Evolutionary conservation across 2,888 invertebrate genomes (phyloP).

Genomic region (Chrysolina americana): DNA sequence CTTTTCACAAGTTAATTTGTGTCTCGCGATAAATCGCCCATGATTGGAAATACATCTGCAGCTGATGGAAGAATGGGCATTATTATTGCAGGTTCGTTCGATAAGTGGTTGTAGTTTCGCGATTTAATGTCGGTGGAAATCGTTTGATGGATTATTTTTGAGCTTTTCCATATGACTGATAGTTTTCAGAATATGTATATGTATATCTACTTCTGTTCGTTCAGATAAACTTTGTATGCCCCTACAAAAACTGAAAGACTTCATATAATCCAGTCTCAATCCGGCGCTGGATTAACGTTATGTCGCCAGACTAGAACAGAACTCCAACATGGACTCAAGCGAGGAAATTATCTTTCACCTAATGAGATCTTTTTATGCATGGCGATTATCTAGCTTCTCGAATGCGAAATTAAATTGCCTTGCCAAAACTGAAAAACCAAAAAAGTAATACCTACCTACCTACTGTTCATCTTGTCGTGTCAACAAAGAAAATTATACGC

Average conservation of each 20-base stretch:
- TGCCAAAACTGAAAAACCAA: conserved; percentile 13
- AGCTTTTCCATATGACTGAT: too few species aligned
- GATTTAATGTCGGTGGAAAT: neutral
- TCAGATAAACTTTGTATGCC: too few species aligned
- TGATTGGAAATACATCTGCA: conserved; percentile 1
- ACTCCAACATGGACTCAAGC: conserved; percentile 7
- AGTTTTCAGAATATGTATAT: too few species aligned
- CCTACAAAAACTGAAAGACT: too few species aligned
- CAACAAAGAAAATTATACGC: conserved; percentile 16
- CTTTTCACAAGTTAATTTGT: conserved; percentile 9
- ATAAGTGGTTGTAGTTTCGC: neutral
- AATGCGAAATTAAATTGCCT: conserved; percentile 18
- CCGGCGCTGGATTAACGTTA: neutral
- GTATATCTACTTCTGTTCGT: too few species aligned
- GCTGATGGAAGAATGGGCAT: neutral
- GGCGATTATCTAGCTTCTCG: conserved; percentile 18
- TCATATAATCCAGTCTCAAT: too few species aligned
- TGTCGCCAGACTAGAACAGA: conserved; percentile 8
- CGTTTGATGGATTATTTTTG: too few species aligned
- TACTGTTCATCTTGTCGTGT: conserved; percentile 16
- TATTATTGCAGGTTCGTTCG: neutral
- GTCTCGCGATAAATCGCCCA: neutral
- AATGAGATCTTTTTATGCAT: conserved; percentile 22
- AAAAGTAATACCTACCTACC: neutral
- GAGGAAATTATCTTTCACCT: conserved; percentile 18